Conservation (phyloP, 2,113 vertebrate species). For the Mastomys coucha region DNA sequence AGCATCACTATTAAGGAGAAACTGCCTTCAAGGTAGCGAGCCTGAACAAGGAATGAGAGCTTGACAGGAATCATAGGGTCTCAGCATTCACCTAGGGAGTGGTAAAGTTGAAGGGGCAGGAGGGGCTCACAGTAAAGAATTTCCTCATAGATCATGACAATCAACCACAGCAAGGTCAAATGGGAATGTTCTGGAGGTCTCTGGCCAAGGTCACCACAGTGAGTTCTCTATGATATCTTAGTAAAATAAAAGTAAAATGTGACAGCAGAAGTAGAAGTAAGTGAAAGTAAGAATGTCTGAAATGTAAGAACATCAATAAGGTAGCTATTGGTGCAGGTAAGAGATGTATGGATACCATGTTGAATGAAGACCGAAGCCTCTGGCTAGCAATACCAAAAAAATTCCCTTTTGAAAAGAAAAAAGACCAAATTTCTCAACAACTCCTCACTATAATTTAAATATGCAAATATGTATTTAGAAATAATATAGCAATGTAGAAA, state of each 20-base stretch:
- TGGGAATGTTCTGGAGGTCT: rapidly evolving
- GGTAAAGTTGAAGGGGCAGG: no score
- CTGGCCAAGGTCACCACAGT: background rate
- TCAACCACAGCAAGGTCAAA: background rate
- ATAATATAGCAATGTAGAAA: background rate
- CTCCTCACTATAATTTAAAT: slow-evolving; percentile 2
- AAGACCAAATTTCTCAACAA: background rate
- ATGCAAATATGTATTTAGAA: background rate
- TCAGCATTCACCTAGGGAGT: background rate
- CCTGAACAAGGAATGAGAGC: background rate
- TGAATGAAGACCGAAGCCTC: background rate
- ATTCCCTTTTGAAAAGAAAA: background rate
- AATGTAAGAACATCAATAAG: background rate
- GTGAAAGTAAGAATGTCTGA: background rate
- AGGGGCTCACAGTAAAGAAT: background rate
- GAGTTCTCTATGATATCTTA: background rate
- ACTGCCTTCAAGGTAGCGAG: background rate
- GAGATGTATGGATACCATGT: background rate
- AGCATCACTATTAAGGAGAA: background rate
- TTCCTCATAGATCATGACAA: background rate
- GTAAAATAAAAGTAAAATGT: background rate
- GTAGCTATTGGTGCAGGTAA: background rate
- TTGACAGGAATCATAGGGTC: background rate
- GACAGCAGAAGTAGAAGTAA: background rate
- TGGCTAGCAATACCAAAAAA: background rate